Evolutionary conservation across 2,888 invertebrate genomes (phyloP).

Genomic region (Dichetophora obliterata): DNA sequence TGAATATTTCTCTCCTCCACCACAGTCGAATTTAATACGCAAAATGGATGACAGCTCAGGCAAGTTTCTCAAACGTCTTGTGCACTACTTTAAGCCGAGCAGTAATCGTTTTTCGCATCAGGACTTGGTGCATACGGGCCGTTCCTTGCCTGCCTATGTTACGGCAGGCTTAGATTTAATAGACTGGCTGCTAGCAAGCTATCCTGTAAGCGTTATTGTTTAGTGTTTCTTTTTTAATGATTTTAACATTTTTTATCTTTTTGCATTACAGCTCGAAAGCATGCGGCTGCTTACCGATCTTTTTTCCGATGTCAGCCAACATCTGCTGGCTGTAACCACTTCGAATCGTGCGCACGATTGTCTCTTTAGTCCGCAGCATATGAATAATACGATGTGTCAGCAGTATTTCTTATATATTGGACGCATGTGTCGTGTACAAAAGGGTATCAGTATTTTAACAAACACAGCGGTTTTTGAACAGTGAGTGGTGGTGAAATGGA

Average conservation of each 20-base stretch:
- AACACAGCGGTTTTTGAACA: constrained; percentile 81
- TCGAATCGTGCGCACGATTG: constrained; percentile 87
- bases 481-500: constrained; percentile 71
- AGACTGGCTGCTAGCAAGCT: constrained; percentile 65
- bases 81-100: constrained; percentile 89
- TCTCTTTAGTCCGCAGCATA: constrained; percentile 87
- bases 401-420: constrained; percentile 96
- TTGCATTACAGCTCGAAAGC: constrained; percentile 74
- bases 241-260: background rate
- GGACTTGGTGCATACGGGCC: constrained; percentile 74
- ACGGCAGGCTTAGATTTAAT: constrained; percentile 68
- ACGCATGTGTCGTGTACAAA: constrained; percentile 80
- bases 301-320: constrained; percentile 83
- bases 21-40: constrained; percentile 71
- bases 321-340: constrained; percentile 80
- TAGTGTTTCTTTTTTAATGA: background rate
- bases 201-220: constrained; percentile 56
- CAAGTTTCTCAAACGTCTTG: constrained; percentile 80
- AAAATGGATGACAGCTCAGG: constrained; percentile 78
- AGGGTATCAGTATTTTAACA: constrained; percentile 80
- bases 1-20: background rate
- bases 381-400: constrained; percentile 91
- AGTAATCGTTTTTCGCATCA: constrained; percentile 89
- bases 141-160: constrained; percentile 64
- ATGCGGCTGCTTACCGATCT: constrained; percentile 82